Percentiles rank a stretch among this genome's conserved stretches.
Conservation (phyloP, 2,888 invertebrate genomes). For the Coremacera marginata region DNA sequence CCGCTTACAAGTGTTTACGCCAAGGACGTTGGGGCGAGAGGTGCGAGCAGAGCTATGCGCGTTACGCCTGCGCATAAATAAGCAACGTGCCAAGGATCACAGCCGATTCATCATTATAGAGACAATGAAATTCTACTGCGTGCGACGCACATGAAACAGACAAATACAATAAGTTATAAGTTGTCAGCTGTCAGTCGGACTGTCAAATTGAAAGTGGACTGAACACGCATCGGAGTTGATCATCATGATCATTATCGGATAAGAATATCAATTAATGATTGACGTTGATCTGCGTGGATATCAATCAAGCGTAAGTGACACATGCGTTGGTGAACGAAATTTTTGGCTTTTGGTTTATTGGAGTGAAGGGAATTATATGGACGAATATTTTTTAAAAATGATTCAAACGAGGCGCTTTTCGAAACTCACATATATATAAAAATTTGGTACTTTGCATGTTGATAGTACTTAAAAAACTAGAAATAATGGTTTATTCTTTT, state of each 20-base stretch:
- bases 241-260: slow-evolving; percentile 63
- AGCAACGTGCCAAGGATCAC: slow-evolving; percentile 58
- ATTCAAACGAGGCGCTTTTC: no score
- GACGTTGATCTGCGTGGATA: slow-evolving; percentile 9
- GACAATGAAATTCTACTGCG: slow-evolving; percentile 25
- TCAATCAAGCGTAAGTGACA: slow-evolving; percentile 14
- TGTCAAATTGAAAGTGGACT: slow-evolving; percentile 70
- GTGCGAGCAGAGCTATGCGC: slow-evolving; percentile 21
- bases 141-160: slow-evolving; percentile 39
- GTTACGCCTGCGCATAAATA: slow-evolving; percentile 28
- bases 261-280: slow-evolving; percentile 68
- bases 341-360: no score
- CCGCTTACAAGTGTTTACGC: slow-evolving; percentile 19
- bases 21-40: slow-evolving; percentile 28
- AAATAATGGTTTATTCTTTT: no score
- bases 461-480: no score
- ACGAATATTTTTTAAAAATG: no score
- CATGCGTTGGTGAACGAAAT: background rate
- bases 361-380: no score
- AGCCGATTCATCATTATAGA: slow-evolving; percentile 50
- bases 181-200: slow-evolving; percentile 69
- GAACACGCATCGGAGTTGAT: slow-evolving; percentile 62
- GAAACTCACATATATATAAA: no score
- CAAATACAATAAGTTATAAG: slow-evolving; percentile 63
- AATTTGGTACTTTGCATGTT: no score